Conservation (phyloP, 2,797 vertebrate genomes). For the Sparus aurata region DNA sequence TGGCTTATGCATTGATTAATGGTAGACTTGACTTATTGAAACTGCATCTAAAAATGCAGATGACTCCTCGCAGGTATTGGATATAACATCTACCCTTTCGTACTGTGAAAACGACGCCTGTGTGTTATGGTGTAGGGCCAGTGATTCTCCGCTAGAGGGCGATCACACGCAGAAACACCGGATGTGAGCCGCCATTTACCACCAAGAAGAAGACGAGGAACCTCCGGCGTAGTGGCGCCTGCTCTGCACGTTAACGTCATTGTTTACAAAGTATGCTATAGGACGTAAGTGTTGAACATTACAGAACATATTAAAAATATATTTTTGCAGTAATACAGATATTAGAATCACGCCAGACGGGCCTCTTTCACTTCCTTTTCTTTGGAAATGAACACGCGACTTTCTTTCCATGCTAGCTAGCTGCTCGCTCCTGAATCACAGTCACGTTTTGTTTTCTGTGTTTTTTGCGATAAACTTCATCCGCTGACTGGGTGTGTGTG, state of each 20-base stretch:
- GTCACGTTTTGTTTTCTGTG: neutral
- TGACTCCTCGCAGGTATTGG: neutral
- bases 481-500: neutral
- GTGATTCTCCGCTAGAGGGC: constrained; percentile 24
- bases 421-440: neutral
- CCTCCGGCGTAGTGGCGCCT: rapidly evolving
- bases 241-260: neutral
- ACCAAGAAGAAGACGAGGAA: constrained; percentile 3
- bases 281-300: constrained; percentile 10
- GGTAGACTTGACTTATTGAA: too few relatives aligned
- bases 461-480: neutral
- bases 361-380: neutral
- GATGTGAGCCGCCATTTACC: neutral
- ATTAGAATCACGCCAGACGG: rapidly evolving
- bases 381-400: neutral
- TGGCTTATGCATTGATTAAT: neutral
- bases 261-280: constrained; percentile 43
- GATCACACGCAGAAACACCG: neutral
- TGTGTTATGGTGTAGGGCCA: neutral
- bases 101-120: neutral
- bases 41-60: neutral
- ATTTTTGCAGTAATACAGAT: neutral
- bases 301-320: rapidly evolving
- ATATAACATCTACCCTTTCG: neutral
- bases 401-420: constrained; percentile 28